phyloP scores from a whole-genome alignment of 2,888 invertebrate species.

The Pachliopta kotzebuea region DNA sequence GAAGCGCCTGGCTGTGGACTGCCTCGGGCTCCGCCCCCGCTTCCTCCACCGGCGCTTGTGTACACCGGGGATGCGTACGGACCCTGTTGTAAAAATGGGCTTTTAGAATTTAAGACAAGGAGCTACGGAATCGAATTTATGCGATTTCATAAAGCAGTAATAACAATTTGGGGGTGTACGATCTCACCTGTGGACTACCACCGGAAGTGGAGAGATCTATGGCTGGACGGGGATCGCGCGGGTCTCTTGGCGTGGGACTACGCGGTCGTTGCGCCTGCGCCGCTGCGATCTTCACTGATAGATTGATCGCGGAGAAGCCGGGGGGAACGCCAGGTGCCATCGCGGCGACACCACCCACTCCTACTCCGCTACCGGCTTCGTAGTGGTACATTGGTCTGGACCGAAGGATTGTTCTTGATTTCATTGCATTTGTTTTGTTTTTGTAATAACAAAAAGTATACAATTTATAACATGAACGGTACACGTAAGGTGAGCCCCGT shows the following conservation, averaged over 20 bases:
- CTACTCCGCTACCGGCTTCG: slow-evolving; percentile 79
- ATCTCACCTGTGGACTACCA: slow-evolving; percentile 91
- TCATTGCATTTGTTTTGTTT: slow-evolving; percentile 11
- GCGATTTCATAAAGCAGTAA: slow-evolving; percentile 8
- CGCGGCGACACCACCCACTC: slow-evolving; percentile 82
- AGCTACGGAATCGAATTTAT: slow-evolving; percentile 21
- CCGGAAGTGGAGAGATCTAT: slow-evolving; percentile 93
- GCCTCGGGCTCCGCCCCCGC: slow-evolving; percentile 85
- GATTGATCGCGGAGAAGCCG: slow-evolving; percentile 90
- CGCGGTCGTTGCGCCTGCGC: slow-evolving; percentile 85
- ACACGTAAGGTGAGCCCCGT: slow-evolving; percentile 50
- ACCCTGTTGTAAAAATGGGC: slow-evolving; percentile 80
- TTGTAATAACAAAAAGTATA: slow-evolving; percentile 11
- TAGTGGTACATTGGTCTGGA: slow-evolving; percentile 91
- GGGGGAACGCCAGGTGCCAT: slow-evolving; percentile 86
- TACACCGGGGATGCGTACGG: slow-evolving; percentile 89
- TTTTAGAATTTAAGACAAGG: slow-evolving; percentile 37
- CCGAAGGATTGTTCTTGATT: slow-evolving; percentile 43
- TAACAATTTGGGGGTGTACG: slow-evolving; percentile 20
- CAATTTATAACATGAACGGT: slow-evolving; percentile 8
- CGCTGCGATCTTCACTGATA: slow-evolving; percentile 91
- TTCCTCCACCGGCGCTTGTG: slow-evolving; percentile 87
- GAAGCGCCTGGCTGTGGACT: slow-evolving; percentile 93
- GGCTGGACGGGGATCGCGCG: slow-evolving; percentile 89
- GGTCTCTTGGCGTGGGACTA: slow-evolving; percentile 88